Percentiles rank a stretch among this genome's conserved stretches.
Conservation (phyloP, 2,113 vertebrate species). For the Ahaetulla prasina region DNA sequence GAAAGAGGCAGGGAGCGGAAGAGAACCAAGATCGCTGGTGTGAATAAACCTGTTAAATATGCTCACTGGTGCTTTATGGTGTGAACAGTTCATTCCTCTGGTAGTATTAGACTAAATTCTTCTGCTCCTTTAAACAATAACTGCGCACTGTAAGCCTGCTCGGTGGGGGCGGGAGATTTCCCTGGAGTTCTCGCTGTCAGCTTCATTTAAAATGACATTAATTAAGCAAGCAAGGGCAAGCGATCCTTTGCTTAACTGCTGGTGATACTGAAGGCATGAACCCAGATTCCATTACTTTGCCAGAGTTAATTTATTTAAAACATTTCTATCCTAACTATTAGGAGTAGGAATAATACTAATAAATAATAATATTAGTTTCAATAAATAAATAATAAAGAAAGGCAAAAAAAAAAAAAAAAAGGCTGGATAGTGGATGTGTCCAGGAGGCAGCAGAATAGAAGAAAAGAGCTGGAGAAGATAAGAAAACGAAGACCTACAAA, state of each 20-base stretch:
- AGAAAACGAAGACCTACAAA: too few relatives aligned
- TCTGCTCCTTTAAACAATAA: conserved; percentile 41
- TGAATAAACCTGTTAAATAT: conserved; percentile 43
- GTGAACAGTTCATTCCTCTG: conserved; percentile 49
- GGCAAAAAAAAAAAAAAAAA: too few relatives aligned
- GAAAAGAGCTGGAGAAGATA: too few relatives aligned
- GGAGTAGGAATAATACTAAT: background rate
- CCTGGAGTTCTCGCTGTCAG: conserved; percentile 32
- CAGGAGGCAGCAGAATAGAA: too few relatives aligned
- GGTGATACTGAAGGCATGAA: conserved; percentile 13
- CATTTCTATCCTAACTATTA: background rate
- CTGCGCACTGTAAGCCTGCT: conserved; percentile 48
- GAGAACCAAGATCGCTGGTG: conserved; percentile 1
- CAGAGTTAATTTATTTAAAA: background rate
- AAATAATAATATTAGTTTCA: background rate
- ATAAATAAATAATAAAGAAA: too few relatives aligned
- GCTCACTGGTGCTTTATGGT: conserved; percentile 35
- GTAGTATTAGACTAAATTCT: conserved; percentile 28
- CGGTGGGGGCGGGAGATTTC: conserved; percentile 34
- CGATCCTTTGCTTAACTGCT: conserved; percentile 30
- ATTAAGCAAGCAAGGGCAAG: conserved; percentile 64
- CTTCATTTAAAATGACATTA: conserved; percentile 67
- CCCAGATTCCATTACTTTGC: background rate
- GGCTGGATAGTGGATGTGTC: too few relatives aligned
- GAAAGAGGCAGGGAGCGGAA: background rate